Evolutionary conservation across 2,888 invertebrate genomes (phyloP), one percentile per base, ranked within the genome.

Genomic region (Arge pagana): DNA sequence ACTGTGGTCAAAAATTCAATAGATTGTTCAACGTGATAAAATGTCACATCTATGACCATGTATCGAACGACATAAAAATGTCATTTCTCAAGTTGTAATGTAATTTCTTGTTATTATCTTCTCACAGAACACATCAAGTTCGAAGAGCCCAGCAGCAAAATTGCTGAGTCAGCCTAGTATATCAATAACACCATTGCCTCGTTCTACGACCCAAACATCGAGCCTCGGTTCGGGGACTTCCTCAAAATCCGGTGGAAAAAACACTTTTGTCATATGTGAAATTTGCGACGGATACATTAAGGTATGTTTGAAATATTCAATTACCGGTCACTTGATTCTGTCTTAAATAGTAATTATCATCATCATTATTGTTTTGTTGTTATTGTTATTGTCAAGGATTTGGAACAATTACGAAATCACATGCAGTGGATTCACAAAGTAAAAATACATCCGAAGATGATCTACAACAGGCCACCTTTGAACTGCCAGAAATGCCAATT

Each of bases 351-450:
- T 1, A 19, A 35, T 11, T n/a, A 24, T n/a, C 21, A 28, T 31
- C 16, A 16, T 10, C 15, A 23, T 24, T 24, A n/a, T 15, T 6
- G 4, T 16, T 3, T 21, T 10, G 11, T 4, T 24, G 21, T 11
- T 13, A 28, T 28, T 15, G 8, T 31, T 45, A 37, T 50, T 50
- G 58, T 60, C 4, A 54, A 82, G 81, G 96, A 96, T 77, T 81
- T 95, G 69, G 94, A 95, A 68, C 94, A 95, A 72, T 79, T 96
- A 57, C 83, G 96, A 58, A 95, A 95, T 76, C 96, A 96, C 73
- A 96, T 96, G 93, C 95, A 94, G 72, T 96, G 94, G 92, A 95
- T 96, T 75, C 96, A 96, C 77, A 95, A 96, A 84, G 93, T 94
- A 62, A 94, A 94, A 78, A 95, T 95, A 68, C 94, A 94, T 79